phyloP scores from a whole-genome alignment of 1,140 invertebrate species.

The Polypedilum vanderplanki region DNA sequence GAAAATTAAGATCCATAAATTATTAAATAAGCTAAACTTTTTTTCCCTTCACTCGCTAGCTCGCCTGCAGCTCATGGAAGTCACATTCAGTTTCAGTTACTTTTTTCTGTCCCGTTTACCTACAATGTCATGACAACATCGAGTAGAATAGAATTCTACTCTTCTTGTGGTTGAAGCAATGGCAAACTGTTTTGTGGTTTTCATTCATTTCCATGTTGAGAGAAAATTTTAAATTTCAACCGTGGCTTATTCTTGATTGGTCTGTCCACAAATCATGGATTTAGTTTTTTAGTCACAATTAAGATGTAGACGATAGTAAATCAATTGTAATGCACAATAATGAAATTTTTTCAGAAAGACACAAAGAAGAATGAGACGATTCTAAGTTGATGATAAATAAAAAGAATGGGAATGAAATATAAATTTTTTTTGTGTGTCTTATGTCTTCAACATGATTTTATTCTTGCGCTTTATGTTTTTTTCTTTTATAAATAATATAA shows the following conservation, averaged over 20 bases:
- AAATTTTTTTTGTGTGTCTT: background rate
- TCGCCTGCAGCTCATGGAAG: constrained; percentile 1
- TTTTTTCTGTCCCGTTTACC: background rate
- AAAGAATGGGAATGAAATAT: background rate
- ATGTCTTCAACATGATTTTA: background rate
- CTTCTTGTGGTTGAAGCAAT: too few species aligned
- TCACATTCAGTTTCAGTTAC: background rate
- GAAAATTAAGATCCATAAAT: constrained; percentile 25
- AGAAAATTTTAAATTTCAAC: too few species aligned
- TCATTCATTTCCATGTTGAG: too few species aligned
- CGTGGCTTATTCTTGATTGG: too few species aligned
- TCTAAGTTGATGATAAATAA: background rate
- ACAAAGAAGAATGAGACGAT: background rate
- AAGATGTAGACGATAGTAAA: too few species aligned
- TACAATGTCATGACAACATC: background rate
- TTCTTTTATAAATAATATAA: background rate
- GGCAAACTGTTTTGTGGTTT: too few species aligned
- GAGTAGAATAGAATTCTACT: background rate
- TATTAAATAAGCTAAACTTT: background rate
- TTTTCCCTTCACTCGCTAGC: background rate
- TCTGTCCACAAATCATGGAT: too few species aligned
- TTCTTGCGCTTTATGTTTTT: background rate
- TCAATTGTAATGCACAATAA: too few species aligned
- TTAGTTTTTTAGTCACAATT: too few species aligned
- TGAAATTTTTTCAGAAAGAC: too few species aligned